These are phyloP conservation scores for Benthosema pterotum DNA, from an alignment of 2,797 vertebrate genomes.

Conservation along the genomic window DNA sequence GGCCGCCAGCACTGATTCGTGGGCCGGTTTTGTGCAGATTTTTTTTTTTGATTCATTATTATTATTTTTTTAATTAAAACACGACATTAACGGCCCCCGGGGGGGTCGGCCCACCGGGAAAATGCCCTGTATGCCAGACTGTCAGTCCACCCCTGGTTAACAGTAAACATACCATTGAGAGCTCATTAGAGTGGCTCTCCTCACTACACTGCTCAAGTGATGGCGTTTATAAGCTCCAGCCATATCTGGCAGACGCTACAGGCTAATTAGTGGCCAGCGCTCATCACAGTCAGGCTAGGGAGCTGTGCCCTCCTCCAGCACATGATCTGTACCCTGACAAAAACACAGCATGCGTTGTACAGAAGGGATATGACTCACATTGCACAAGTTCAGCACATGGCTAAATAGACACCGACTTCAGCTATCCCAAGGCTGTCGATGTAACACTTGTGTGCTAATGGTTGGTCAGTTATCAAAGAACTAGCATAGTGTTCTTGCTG, in stretches of 20 bases:
- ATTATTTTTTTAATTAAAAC: too few species aligned
- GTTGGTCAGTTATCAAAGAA: too few species aligned
- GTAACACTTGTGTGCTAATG: slow-evolving; percentile 24
- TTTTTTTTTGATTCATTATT: too few species aligned
- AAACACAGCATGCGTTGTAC: slow-evolving; percentile 55
- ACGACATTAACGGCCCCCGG: too few species aligned
- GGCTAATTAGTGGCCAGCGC: slow-evolving; percentile 75
- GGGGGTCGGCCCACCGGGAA: too few species aligned
- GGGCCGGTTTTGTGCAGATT: too few species aligned
- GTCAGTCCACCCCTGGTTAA: too few species aligned
- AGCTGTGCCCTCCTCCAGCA: slow-evolving; percentile 51
- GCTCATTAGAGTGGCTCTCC: slow-evolving; percentile 75
- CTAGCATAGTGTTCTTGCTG: too few species aligned
- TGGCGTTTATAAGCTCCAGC: slow-evolving; percentile 60
- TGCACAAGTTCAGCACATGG: slow-evolving; percentile 48
- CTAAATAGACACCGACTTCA: slow-evolving; percentile 47
- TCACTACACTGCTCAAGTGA: slow-evolving; percentile 64
- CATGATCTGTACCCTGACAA: slow-evolving; percentile 70
- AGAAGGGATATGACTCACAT: slow-evolving; percentile 48
- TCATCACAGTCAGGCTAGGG: slow-evolving; percentile 70
- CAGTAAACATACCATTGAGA: slow-evolving; percentile 78
- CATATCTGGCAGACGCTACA: slow-evolving; percentile 68
- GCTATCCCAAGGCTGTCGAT: slow-evolving; percentile 48
- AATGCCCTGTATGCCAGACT: too few species aligned
- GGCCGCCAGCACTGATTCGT: too few species aligned